A percentile compares a stretch with the other conserved stretches of the same genome.
Evolutionary conservation across 2,888 invertebrate genomes (phyloP).

Genomic region (Chamaedrilus cognettii): DNA sequence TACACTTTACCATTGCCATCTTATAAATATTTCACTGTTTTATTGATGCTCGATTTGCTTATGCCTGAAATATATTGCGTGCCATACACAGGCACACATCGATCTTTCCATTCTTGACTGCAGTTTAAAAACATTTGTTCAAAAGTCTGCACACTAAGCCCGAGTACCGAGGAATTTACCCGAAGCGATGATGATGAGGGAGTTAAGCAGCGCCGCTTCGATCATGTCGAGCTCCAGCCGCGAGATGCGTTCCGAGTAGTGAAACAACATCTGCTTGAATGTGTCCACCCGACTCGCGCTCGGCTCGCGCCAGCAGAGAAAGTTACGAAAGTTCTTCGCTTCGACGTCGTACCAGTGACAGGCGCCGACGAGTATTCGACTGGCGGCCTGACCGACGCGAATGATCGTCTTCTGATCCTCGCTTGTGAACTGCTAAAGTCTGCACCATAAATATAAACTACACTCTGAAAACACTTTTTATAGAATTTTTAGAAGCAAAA

Average conservation of each 20-base stretch:
- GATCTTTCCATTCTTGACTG: no score
- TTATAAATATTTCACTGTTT: no score
- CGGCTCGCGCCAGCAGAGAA: constrained; percentile 32
- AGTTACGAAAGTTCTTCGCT: constrained; percentile 29
- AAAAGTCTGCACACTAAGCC: no score
- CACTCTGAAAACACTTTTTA: no score
- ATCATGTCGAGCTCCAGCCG: constrained; percentile 26
- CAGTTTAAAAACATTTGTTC: no score
- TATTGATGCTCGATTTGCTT: no score
- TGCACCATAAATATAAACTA: neutral
- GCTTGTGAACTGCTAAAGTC: constrained; percentile 23
- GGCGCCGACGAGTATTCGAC: constrained; percentile 35
- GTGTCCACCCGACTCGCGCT: constrained; percentile 15
- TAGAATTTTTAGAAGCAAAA: no score
- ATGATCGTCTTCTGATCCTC: constrained; percentile 32
- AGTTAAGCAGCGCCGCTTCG: constrained; percentile 35
- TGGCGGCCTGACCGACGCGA: constrained; percentile 33
- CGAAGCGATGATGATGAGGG: constrained; percentile 30
- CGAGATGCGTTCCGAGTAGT: constrained; percentile 25
- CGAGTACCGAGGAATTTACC: no score
- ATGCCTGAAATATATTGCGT: no score
- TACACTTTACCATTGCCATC: no score
- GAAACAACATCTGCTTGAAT: constrained; percentile 29
- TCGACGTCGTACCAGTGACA: constrained; percentile 34
- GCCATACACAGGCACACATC: no score